Evolutionary conservation across 1,140 invertebrate species (phyloP).

Genomic region (Thalassaphorura encarpata): DNA sequence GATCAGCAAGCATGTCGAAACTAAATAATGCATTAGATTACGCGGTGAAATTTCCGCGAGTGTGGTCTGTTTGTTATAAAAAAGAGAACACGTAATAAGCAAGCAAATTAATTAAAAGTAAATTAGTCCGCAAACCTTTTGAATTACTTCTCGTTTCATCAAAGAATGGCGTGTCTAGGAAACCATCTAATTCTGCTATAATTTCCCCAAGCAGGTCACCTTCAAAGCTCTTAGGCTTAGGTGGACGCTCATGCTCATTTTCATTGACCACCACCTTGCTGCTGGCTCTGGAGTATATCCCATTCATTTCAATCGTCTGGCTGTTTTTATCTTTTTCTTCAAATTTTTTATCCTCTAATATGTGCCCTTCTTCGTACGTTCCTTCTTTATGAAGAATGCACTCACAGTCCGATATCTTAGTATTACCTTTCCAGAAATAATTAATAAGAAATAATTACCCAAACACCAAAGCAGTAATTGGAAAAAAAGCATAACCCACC

Average conservation of each 20-base stretch:
- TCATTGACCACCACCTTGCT: neutral
- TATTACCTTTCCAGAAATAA: no score
- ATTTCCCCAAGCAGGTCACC: constrained; percentile 25
- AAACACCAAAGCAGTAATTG: no score
- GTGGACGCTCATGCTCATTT: neutral
- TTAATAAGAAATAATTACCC: no score
- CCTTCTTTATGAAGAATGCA: neutral
- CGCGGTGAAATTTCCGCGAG: no score
- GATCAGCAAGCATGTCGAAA: no score
- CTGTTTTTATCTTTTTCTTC: neutral
- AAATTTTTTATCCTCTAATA: neutral
- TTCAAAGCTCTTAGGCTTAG: neutral
- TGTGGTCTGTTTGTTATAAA: no score
- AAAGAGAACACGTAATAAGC: no score
- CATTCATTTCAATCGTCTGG: neutral
- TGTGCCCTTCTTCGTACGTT: neutral
- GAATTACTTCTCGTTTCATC: neutral
- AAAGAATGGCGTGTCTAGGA: constrained; percentile 24
- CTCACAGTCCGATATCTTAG: no score
- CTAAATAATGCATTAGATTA: no score
- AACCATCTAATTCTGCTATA: constrained; percentile 28
- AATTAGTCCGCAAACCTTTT: no score
- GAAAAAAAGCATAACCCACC: no score
- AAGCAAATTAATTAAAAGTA: no score
- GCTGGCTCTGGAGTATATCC: neutral